Conservation (phyloP, 1,140 invertebrate species). For the Diorhabda carinulata region DNA sequence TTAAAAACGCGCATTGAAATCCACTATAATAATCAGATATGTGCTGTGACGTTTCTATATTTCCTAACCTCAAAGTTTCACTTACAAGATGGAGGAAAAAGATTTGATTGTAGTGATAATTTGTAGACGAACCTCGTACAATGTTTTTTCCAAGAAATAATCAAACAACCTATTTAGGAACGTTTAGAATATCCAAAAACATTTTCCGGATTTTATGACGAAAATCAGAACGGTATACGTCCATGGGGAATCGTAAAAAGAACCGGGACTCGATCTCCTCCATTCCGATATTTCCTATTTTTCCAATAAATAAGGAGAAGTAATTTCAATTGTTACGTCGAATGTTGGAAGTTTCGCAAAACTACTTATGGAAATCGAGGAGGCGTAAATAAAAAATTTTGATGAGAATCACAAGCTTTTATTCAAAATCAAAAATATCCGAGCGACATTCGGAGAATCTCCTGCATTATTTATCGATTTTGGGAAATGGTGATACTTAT, state of each 20-base stretch:
- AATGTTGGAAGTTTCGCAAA: not conserved
- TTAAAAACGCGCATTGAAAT: too few relatives aligned
- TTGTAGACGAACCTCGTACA: too few relatives aligned
- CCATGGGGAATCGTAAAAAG: not conserved
- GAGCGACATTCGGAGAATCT: not conserved
- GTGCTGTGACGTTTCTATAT: too few relatives aligned
- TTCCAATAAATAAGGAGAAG: not conserved
- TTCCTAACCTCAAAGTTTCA: too few relatives aligned
- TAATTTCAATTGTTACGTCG: constrained; percentile 2
- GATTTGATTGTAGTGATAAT: too few relatives aligned
- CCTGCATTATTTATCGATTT: constrained; percentile 1
- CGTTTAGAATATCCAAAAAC: not conserved
- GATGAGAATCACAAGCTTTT: not conserved
- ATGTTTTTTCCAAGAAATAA: too few relatives aligned
- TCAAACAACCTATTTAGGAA: not conserved
- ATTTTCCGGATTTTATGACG: not conserved
- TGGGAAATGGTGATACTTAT: not conserved
- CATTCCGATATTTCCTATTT: too few relatives aligned
- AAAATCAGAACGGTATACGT: not conserved
- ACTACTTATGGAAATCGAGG: not conserved
- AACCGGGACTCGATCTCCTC: not conserved
- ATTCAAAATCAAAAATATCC: not conserved
- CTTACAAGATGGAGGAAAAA: too few relatives aligned
- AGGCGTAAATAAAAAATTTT: constrained; percentile 1
- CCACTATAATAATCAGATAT: too few relatives aligned